Percentiles rank a stretch among this genome's conserved stretches.
These are phyloP conservation scores for Sebastes diaconus DNA, from an alignment of 2,797 vertebrate genomes.

Conservation along the genomic window DNA sequence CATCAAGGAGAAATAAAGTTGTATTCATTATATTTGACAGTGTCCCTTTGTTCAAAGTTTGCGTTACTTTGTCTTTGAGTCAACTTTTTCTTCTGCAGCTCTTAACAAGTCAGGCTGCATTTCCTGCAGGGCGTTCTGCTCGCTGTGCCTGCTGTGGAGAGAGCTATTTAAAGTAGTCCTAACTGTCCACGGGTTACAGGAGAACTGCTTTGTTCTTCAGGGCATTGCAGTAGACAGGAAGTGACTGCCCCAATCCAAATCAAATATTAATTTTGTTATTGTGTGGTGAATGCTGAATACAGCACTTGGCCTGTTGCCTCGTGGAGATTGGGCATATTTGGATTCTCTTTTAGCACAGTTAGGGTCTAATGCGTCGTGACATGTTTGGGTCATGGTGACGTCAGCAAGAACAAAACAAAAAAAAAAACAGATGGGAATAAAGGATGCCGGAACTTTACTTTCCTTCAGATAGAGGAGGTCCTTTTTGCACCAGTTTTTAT, in stretches of 20 bases:
- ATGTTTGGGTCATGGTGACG: conserved; percentile 62
- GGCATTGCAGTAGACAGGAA: conserved; percentile 61
- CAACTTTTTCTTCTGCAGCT: conserved; percentile 28
- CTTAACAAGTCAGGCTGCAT: not conserved
- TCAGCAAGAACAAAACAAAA: conserved; percentile 6
- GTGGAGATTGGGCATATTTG: conserved; percentile 43
- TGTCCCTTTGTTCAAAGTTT: conserved; percentile 25
- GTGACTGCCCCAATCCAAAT: conserved; percentile 53
- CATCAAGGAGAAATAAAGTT: not conserved
- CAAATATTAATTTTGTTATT: conserved; percentile 80
- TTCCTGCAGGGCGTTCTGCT: conserved; percentile 25
- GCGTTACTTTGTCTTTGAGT: conserved; percentile 17
- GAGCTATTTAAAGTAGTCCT: conserved; percentile 46
- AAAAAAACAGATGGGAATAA: not conserved
- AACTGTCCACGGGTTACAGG: conserved; percentile 40
- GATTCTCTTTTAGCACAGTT: conserved; percentile 39
- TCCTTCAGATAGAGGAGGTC: not conserved
- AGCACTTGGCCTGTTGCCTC: conserved; percentile 55
- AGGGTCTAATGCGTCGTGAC: conserved; percentile 54
- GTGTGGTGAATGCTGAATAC: conserved; percentile 49
- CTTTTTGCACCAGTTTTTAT: conserved; percentile 5
- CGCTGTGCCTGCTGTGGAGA: not conserved
- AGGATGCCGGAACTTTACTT: not conserved
- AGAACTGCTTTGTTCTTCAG: conserved; percentile 64
- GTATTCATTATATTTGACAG: not conserved